A percentile compares a stretch with the other conserved stretches of the same genome.
phyloP scores from a whole-genome alignment of 2,888 invertebrate genomes.

The Lasius platythorax region DNA sequence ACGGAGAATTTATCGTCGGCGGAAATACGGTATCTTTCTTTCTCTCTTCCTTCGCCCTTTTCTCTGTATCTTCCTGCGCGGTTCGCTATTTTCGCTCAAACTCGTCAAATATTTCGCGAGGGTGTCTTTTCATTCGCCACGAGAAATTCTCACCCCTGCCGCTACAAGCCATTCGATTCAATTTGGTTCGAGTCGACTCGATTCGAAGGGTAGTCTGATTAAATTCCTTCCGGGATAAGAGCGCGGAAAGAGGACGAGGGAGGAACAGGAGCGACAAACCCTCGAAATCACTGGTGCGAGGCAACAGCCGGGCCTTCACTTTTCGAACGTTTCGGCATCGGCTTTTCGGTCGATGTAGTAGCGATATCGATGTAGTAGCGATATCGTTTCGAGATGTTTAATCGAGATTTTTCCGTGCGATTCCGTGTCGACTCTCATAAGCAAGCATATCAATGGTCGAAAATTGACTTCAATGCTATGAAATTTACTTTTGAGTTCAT shows the following conservation, averaged over 20 bases:
- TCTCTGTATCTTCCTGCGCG: neutral
- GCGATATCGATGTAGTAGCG: too few species aligned
- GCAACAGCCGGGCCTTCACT: slow-evolving; percentile 36
- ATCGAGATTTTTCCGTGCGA: slow-evolving; percentile 21
- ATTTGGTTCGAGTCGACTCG: slow-evolving; percentile 67
- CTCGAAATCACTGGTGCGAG: slow-evolving; percentile 66
- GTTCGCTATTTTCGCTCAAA: slow-evolving; percentile 48
- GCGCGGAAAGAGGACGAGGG: slow-evolving; percentile 42
- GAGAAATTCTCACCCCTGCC: slow-evolving; percentile 60
- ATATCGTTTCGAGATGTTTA: slow-evolving; percentile 9
- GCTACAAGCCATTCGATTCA: slow-evolving; percentile 71
- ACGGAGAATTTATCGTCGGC: slow-evolving; percentile 17
- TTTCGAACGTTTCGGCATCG: slow-evolving; percentile 51
- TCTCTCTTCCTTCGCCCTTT: neutral
- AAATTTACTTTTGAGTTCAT: neutral
- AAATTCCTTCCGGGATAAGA: slow-evolving; percentile 72
- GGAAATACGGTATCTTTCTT: slow-evolving; percentile 1
- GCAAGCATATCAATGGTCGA: neutral
- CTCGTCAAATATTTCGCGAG: slow-evolving; percentile 67
- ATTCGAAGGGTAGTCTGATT: slow-evolving; percentile 75
- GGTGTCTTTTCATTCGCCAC: slow-evolving; percentile 51
- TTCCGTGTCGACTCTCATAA: neutral
- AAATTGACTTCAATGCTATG: neutral
- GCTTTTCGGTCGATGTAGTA: neutral
- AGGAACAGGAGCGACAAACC: slow-evolving; percentile 63